Base-by-base conservation (phyloP, 2,797 vertebrate species). In the Ibycter americanus region DNA sequence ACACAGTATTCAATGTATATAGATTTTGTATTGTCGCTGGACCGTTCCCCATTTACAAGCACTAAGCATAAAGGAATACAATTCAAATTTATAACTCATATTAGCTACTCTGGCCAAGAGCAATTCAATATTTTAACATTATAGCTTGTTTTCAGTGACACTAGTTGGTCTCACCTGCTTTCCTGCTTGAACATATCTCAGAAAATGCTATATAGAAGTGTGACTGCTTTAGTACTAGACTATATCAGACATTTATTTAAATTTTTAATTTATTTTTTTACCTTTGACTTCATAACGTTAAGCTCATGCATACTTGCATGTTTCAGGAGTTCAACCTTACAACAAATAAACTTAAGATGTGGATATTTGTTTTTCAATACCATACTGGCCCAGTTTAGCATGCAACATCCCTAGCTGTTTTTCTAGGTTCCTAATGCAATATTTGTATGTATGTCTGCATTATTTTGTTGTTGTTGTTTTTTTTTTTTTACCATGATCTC, bases 91-190 rank as follows among this genome's bases (percentile, higher is more conserved):
- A 78, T 90, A 78, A 78, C 72, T 74, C 0, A 0, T 63, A 62
- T 94, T 91, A 81, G 56, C 61, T 86, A 29, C 36, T 81, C 31
- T 68, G 61, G 56, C 68, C 79, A 88, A 90, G n/a, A 94, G 36
- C 63, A 86, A 78, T 90, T 81, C 80, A 85, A 86, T 96, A 96
- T 96, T 96, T 93, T 71, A 83, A 68, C 15, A 32, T 95, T 86
- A 86, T 49, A 67, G 72, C 68, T 91, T 95, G 61, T 74, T 95
- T 92, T 90, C 76, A 83, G 54, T 92, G 89, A 73, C 68, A 68
- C 36, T 84, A 87, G 56, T 80, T 93, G 44, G 52, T 94, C 59
- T 96, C 91, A 67, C 27, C 58, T 83, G 76, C 82, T 90, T 94
- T 96, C 16, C 46, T 88, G 38, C 85, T 88, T 65, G 61, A 91